Percentiles rank a stretch among this genome's conserved stretches.
These are phyloP conservation scores for Leptatherina wallacei DNA, from an alignment of 2,797 vertebrate species.

Conservation along the genomic window DNA sequence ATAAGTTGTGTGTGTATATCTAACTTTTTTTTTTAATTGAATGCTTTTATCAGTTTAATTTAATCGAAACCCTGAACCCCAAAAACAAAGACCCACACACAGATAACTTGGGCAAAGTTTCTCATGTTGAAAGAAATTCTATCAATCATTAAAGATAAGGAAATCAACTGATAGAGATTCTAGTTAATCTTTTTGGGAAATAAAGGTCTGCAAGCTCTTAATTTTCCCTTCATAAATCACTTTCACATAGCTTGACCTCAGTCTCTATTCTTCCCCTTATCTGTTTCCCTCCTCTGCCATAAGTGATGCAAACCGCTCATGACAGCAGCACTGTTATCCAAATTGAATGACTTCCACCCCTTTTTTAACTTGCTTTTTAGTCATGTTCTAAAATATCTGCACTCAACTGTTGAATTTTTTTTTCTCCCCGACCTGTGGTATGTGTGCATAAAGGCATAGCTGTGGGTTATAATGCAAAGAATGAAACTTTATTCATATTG, in stretches of 20 bases:
- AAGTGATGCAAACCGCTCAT: neutral
- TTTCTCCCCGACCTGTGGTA: neutral
- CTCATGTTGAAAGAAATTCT: neutral
- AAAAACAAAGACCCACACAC: neutral
- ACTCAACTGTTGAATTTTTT: neutral
- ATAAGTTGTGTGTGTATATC: too few relatives aligned
- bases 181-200: neutral
- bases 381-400: neutral
- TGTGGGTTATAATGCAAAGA: constrained; percentile 1
- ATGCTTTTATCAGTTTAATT: neutral
- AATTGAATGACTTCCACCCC: neutral
- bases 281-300: neutral
- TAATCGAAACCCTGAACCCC: neutral
- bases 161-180: neutral
- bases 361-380: neutral
- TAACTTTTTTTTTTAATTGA: too few relatives aligned
- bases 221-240: neutral
- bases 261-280: neutral
- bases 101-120: neutral
- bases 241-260: neutral
- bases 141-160: neutral
- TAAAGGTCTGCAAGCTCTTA: neutral
- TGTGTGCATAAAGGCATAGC: neutral
- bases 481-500: neutral
- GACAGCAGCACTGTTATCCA: neutral